Base-by-base conservation (phyloP, 2,888 invertebrate genomes). In the Hymenopus coronatus region DNA sequence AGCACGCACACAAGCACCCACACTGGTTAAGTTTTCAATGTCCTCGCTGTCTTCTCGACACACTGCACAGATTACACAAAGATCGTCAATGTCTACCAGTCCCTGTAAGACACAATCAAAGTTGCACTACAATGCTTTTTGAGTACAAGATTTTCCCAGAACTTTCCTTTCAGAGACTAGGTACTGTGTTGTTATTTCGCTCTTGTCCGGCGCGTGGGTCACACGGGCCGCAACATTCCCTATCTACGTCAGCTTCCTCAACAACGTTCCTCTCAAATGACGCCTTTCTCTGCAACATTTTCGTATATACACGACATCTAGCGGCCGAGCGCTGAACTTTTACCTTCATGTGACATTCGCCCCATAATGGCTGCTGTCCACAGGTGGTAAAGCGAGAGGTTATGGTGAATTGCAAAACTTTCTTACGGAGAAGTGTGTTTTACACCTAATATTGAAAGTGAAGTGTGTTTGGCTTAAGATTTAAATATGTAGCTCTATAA, bases 281-380 rank as follows among this genome's bases (percentile, higher is more conserved):
- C 90, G 90, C 89, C 84, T 89, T 83, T 81, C 83, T 89, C 89
- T 87, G 90, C 88, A 88, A 89, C 87, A 87, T 86, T 89, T 90
- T 83, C 89, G 88, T 85, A 89, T 90, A 86, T 89, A 85, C 81
- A 88, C 89, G 89, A 87, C 90, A 90, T 89, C 91, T 91, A 89
- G 90, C 83, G 90, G 86, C 70, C n/a, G 87, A 88, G 83, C 85
- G 46, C 40, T 87, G 87, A 89, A 90, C 89, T 88, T 20, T 70
- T 70, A 20, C 25, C 20, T 20, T 3, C 54, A 70, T 70, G 54
- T 70, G 54, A 70, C 54, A 70, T 25, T 25, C 54, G 25, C 3
- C 20, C 20, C 15, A 20, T 70, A 40, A 40, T 40, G 40, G 40
- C 40, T 40, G 40, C 40, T 40, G 40, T 40, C 40, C 12, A 40